phyloP scores from a whole-genome alignment of 2,797 vertebrate species.

The Acipenser ruthenus region DNA sequence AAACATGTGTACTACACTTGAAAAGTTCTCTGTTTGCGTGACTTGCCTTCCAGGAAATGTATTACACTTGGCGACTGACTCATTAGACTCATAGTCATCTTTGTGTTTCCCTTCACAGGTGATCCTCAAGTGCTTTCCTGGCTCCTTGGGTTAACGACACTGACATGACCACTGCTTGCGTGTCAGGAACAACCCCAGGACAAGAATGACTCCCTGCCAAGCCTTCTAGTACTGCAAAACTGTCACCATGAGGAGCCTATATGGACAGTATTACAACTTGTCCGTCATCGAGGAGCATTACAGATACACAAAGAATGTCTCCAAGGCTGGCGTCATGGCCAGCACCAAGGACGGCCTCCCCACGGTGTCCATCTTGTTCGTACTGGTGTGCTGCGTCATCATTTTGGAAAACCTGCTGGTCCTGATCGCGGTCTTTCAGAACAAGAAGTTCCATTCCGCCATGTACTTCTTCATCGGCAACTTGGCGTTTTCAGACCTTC shows the following conservation, averaged over 20 bases:
- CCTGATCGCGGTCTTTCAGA: slow-evolving; percentile 75
- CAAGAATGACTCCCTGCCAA: slow-evolving; percentile 50
- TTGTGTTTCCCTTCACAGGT: no score
- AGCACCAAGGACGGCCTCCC: slow-evolving; percentile 25
- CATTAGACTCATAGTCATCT: no score
- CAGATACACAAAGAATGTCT: slow-evolving; percentile 65
- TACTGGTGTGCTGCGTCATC: slow-evolving; percentile 78
- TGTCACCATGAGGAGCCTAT: slow-evolving; percentile 70
- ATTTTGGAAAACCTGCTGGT: slow-evolving; percentile 88
- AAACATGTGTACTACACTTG: no score
- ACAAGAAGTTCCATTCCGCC: slow-evolving; percentile 89
- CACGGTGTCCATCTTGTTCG: slow-evolving; percentile 53
- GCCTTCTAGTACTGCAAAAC: slow-evolving; percentile 35
- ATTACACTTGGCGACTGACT: no score
- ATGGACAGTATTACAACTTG: slow-evolving; percentile 73
- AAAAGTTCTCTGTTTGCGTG: no score
- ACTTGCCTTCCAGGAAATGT: no score
- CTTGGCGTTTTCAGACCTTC: slow-evolving; percentile 81
- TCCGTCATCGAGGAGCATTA: slow-evolving; percentile 71
- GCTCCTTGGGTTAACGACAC: no score
- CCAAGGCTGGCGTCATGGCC: slow-evolving; percentile 6
- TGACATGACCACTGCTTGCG: no score
- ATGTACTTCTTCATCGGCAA: slow-evolving; percentile 98
- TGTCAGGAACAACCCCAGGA: slow-evolving; percentile 12
- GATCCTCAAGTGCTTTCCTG: no score